Base-by-base conservation (phyloP, 2,888 invertebrate genomes). In the Chrysotoxum bicinctum region DNA sequence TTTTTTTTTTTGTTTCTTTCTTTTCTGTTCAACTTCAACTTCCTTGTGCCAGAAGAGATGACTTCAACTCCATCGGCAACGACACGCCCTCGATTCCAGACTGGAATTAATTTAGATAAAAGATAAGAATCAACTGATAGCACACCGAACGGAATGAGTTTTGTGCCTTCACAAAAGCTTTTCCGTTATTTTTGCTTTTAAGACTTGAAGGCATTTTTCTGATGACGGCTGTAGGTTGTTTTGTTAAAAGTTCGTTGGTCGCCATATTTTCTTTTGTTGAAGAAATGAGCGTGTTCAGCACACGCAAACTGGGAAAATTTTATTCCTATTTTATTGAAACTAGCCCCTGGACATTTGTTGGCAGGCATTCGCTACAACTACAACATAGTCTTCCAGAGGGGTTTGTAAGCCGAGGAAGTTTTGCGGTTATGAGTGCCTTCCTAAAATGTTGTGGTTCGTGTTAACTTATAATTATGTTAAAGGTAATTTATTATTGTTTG, bases 101-200 rank as follows among this genome's bases (percentile, higher is more conserved):
- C 79, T 75, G 75, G 84, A 84, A 84, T 80, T 75, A 84, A 84
- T 84, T 84, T 80, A 80, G 84, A 84, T 84, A 68, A 75, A 68
- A 84, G 84, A 84, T 84, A 84, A 68, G 84, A 72, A 84, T 79
- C 75, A 66, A 72, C 75, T 80, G 84, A 84, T 84, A 84, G 58
- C 64, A n/a, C 32, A 16, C 40, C 32, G 30, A 54, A 72, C 58
- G 32, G 56, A 83, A 83, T 83, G 79, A 52, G 64, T 70, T 79
- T 75, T 60, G 30, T 32, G 32, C 52, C 56, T 32, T 52, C n/a
- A 50, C 72, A 58, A 73, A 73, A 66, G 50, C 60, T 50, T 66
- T 66, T 48, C 32, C 66, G 66, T 66, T 26, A 14, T 43, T 43
- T 43, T 43, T 43, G 3, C 43, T 23, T 45, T 32, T 19, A 23